Conservation (phyloP, 2,888 invertebrate genomes). For the Aelia acuminata region DNA sequence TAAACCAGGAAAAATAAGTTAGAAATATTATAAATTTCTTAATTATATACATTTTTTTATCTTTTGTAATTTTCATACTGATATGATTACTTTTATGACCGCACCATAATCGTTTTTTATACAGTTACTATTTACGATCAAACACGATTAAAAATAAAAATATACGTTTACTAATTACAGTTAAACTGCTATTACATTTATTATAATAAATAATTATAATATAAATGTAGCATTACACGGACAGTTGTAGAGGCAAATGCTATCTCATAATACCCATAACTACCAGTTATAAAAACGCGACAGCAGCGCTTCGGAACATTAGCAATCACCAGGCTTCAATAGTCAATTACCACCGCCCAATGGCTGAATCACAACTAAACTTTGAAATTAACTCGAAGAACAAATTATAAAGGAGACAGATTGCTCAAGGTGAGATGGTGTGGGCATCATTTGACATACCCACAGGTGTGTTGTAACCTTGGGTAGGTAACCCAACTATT, state of each 20-base stretch:
- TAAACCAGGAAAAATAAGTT: too few relatives aligned
- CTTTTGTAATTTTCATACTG: too few relatives aligned
- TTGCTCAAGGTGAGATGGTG: not conserved
- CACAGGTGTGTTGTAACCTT: not conserved
- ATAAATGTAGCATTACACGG: not conserved
- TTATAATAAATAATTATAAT: too few relatives aligned
- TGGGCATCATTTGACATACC: not conserved
- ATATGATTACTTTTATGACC: too few relatives aligned
- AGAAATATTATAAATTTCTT: too few relatives aligned
- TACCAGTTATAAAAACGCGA: not conserved
- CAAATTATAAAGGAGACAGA: not conserved
- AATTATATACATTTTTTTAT: too few relatives aligned
- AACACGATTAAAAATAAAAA: too few relatives aligned
- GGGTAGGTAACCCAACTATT: not conserved
- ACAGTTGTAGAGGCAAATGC: not conserved
- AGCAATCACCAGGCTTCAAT: not conserved
- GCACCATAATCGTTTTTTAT: too few relatives aligned
- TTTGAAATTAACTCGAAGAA: not conserved
- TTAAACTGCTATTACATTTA: too few relatives aligned
- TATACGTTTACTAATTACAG: too few relatives aligned
- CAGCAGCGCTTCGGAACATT: not conserved
- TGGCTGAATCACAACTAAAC: not conserved
- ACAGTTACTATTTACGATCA: too few relatives aligned
- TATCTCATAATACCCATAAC: not conserved
- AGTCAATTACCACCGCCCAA: not conserved